Conservation (phyloP, 2,888 invertebrate genomes). For the Hemistola chrysoprasaria region DNA sequence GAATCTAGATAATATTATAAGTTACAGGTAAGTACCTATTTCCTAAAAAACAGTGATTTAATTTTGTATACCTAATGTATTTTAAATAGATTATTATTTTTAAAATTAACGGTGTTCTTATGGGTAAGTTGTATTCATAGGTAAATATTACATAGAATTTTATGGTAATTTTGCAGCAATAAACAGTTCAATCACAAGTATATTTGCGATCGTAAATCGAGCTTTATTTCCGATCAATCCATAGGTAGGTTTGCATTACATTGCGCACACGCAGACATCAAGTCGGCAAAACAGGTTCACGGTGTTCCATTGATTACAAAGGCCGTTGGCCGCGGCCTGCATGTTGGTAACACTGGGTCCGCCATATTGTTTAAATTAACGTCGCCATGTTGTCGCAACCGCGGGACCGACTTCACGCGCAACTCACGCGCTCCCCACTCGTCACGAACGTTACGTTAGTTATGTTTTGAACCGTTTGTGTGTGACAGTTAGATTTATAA, state of each 20-base stretch:
- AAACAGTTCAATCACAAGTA: not conserved
- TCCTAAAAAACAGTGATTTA: no score
- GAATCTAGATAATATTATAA: no score
- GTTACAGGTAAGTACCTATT: no score
- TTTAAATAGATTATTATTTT: no score
- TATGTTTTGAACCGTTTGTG: slow-evolving; percentile 62
- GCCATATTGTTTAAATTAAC: slow-evolving; percentile 19
- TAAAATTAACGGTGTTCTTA: no score
- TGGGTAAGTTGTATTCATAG: no score
- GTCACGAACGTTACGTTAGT: slow-evolving; percentile 70
- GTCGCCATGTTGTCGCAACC: slow-evolving; percentile 46
- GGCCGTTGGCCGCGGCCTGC: slow-evolving; percentile 61
- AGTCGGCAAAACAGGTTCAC: slow-evolving; percentile 52
- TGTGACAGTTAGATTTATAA: slow-evolving; percentile 21
- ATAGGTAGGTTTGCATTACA: no score
- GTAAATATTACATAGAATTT: no score
- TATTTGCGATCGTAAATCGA: slow-evolving; percentile 7
- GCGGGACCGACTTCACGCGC: slow-evolving; percentile 58
- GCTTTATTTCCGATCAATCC: slow-evolving; percentile 17
- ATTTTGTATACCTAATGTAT: no score
- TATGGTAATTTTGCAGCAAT: no score
- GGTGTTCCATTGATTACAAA: slow-evolving; percentile 63
- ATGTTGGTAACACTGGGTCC: slow-evolving; percentile 35
- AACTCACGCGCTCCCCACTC: slow-evolving; percentile 57
- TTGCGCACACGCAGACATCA: slow-evolving; percentile 35